Evolutionary conservation across 2,797 vertebrate genomes (phyloP).

Genomic region (Salmo trutta): DNA sequence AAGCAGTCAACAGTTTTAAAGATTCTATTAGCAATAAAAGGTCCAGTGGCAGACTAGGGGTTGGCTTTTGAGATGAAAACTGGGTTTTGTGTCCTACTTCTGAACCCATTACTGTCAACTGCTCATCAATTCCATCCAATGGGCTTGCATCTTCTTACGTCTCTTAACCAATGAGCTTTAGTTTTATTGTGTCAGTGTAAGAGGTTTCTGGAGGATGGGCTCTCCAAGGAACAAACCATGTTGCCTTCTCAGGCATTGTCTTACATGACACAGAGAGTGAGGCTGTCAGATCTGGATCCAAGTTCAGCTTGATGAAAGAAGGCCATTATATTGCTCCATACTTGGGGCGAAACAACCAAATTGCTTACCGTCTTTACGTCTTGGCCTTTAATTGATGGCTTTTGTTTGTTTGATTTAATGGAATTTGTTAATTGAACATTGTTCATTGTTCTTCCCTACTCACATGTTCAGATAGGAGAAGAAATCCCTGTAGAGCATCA

Average conservation of each 20-base stretch:
- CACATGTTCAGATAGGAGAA: background rate
- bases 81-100: background rate
- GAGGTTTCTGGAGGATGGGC: constrained; percentile 55
- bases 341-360: background rate
- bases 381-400: background rate
- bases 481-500: background rate
- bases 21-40: background rate
- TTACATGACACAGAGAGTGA: background rate
- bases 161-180: background rate
- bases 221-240: constrained; percentile 42
- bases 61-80: background rate
- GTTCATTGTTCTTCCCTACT: background rate
- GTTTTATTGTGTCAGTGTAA: background rate
- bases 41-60: background rate
- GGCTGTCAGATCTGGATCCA: background rate
- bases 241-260: background rate
- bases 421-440: background rate
- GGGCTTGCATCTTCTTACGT: background rate
- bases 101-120: background rate
- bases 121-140: background rate
- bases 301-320: background rate
- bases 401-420: background rate
- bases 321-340: no score
- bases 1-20: background rate
- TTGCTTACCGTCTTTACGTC: background rate